phyloP scores from a whole-genome alignment of 2,113 vertebrate genomes.

The Colinus virginianus region DNA sequence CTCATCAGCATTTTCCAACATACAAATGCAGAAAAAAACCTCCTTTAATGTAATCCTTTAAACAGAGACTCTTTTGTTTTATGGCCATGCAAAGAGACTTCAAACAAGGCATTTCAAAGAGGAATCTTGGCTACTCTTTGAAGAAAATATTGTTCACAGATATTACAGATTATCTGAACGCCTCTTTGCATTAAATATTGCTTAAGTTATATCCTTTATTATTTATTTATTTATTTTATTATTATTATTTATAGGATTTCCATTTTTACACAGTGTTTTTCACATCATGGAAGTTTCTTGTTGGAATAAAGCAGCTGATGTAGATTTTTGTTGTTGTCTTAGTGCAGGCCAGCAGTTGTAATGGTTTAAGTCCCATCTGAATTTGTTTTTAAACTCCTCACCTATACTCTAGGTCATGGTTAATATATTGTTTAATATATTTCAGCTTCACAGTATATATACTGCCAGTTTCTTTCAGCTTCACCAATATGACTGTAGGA shows the following conservation, averaged over 20 bases:
- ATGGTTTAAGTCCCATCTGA: not conserved
- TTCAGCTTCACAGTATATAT: slow-evolving; percentile 28
- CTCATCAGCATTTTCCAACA: slow-evolving; percentile 11
- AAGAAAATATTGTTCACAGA: slow-evolving; percentile 39
- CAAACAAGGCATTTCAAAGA: slow-evolving; percentile 43
- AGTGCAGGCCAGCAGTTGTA: not conserved
- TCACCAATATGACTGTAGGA: not conserved
- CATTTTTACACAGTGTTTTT: not conserved
- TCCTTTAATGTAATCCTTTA: slow-evolving; percentile 48
- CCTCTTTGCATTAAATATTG: slow-evolving; percentile 25
- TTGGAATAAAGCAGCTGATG: not conserved
- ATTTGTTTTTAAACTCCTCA: not conserved
- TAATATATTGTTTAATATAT: slow-evolving; percentile 11
- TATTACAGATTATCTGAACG: slow-evolving; percentile 21
- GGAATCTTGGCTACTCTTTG: slow-evolving; percentile 45
- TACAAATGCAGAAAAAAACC: not conserved
- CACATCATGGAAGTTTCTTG: not conserved
- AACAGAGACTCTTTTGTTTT: slow-evolving; percentile 65
- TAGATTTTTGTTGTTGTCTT: not conserved
- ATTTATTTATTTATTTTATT: not conserved
- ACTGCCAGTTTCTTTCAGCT: slow-evolving; percentile 34
- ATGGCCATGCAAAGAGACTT: slow-evolving; percentile 2
- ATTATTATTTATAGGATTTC: not conserved
- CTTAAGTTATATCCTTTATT: not conserved
- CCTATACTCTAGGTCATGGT: not conserved